phyloP scores from a whole-genome alignment of 2,113 vertebrate species.

The Phrynosoma blainvillii region DNA sequence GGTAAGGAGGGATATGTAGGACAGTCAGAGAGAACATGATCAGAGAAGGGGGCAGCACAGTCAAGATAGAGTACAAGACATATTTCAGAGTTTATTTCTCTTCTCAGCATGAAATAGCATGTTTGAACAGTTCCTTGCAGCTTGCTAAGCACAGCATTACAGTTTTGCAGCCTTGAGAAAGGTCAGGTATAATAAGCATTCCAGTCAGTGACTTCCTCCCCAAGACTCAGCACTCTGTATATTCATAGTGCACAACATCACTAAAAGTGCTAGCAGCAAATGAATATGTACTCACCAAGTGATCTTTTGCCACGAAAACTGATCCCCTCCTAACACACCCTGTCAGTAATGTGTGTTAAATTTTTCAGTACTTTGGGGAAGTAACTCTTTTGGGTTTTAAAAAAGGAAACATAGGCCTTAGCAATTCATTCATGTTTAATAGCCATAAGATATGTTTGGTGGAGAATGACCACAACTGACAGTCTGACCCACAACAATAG shows the following conservation, averaged over 20 bases:
- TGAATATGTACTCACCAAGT: neutral
- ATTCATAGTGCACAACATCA: neutral
- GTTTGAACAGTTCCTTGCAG: neutral
- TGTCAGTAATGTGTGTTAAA: constrained; percentile 21
- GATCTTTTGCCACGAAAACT: neutral
- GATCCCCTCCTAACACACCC: neutral
- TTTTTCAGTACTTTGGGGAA: constrained; percentile 34
- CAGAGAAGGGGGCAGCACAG: neutral
- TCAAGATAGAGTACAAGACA: neutral
- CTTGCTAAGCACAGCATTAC: neutral
- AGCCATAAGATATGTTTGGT: constrained; percentile 37
- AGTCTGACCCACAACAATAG: constrained; percentile 33
- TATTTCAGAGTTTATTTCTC: neutral
- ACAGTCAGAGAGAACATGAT: neutral
- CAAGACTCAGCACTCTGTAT: constrained; percentile 9
- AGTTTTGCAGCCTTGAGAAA: neutral
- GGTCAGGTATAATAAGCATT: neutral
- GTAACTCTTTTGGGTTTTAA: constrained; percentile 28
- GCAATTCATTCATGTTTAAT: constrained; percentile 39
- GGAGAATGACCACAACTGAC: constrained; percentile 31
- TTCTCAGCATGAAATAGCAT: neutral
- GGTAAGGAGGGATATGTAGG: neutral
- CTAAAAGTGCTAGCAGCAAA: neutral
- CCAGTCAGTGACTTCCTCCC: neutral
- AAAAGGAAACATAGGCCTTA: neutral